phyloP scores from a whole-genome alignment of 2,113 vertebrate genomes.

The Hystrix cristata region DNA sequence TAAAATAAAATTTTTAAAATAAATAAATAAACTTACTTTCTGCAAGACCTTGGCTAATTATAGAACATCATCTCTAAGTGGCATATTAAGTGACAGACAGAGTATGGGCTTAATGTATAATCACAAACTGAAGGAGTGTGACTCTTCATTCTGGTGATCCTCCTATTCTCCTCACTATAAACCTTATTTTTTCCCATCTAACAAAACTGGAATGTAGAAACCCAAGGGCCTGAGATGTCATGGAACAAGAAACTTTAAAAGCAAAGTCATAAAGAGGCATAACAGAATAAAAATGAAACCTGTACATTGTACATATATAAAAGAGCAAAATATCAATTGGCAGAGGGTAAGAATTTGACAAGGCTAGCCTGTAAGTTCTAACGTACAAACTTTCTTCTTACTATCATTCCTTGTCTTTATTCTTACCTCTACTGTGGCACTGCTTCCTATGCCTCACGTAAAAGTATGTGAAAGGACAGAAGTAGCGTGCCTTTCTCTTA shows the following conservation, averaged over 20 bases:
- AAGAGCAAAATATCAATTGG: constrained; percentile 23
- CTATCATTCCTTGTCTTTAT: not conserved
- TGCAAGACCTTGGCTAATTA: constrained; percentile 70
- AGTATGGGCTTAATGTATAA: constrained; percentile 44
- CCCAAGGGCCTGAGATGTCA: not conserved
- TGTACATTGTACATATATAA: constrained; percentile 26
- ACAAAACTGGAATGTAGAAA: constrained; percentile 45
- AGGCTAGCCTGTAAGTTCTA: not conserved
- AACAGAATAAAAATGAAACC: constrained; percentile 62
- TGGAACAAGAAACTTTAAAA: constrained; percentile 63
- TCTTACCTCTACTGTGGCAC: not conserved
- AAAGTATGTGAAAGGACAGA: not conserved
- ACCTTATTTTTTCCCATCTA: not conserved
- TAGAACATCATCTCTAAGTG: constrained; percentile 51
- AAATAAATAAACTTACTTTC: constrained; percentile 66
- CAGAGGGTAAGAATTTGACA: not conserved
- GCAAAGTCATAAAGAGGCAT: constrained; percentile 49
- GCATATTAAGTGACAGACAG: constrained; percentile 64
- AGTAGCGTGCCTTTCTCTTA: not conserved
- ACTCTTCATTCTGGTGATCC: constrained; percentile 32
- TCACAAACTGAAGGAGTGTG: constrained; percentile 21
- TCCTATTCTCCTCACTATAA: not conserved
- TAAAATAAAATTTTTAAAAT: too few relatives aligned
- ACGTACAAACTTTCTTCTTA: not conserved
- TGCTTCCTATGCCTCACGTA: not conserved